Evolutionary conservation across 1,140 invertebrate genomes (phyloP).

Genomic region (Eueides isabella): DNA sequence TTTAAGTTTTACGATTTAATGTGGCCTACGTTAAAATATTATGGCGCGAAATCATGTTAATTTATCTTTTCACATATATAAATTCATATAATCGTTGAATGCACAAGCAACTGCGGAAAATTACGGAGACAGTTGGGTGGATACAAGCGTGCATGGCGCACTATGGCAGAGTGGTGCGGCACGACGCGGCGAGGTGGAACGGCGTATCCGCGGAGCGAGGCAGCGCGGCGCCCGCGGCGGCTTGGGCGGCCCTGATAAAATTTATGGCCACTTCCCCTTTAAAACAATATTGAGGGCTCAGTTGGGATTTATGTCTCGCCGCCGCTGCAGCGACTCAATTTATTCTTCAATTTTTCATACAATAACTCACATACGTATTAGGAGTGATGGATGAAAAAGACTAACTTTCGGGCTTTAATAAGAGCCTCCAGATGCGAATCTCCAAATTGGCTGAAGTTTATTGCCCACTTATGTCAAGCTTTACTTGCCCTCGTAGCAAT

Average conservation of each 20-base stretch:
- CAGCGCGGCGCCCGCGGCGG: constrained; percentile 55
- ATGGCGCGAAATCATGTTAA: not conserved
- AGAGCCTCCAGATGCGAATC: constrained; percentile 82
- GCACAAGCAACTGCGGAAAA: constrained; percentile 71
- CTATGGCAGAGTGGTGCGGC: constrained; percentile 39
- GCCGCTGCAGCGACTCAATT: constrained; percentile 81
- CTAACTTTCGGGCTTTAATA: constrained; percentile 82
- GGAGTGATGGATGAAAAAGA: constrained; percentile 82
- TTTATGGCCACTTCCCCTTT: constrained; percentile 83
- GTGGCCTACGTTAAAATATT: no score
- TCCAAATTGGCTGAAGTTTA: constrained; percentile 82
- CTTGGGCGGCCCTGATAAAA: constrained; percentile 80
- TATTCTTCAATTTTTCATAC: constrained; percentile 83
- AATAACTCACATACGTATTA: constrained; percentile 83
- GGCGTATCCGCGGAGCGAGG: constrained; percentile 44
- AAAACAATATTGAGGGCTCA: constrained; percentile 82
- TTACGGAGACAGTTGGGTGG: constrained; percentile 61
- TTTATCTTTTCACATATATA: constrained; percentile 36
- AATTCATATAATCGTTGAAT: constrained; percentile 65
- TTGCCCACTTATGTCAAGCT: constrained; percentile 82
- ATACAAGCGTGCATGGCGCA: constrained; percentile 42
- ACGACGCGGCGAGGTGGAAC: constrained; percentile 45
- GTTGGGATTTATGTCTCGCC: constrained; percentile 82
- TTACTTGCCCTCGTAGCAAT: constrained; percentile 78
- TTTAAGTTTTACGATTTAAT: no score